Evolutionary conservation across 2,113 vertebrate genomes (phyloP).

Genomic region (Anarhynchus alexandrinus): DNA sequence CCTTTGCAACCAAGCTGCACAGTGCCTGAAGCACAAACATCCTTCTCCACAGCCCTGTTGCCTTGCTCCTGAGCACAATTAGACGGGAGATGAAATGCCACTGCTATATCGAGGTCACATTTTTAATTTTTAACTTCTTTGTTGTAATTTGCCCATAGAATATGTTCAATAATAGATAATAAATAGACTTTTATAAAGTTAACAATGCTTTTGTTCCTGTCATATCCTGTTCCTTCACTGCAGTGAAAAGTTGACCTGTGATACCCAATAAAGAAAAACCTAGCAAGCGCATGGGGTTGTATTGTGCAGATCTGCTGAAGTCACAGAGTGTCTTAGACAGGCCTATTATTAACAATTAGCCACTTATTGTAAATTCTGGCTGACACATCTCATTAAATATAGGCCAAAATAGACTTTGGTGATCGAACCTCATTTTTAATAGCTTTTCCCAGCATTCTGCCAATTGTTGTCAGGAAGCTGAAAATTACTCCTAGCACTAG

Average conservation of each 20-base stretch:
- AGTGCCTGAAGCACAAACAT: neutral
- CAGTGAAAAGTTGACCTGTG: neutral
- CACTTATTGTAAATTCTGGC: conserved; percentile 69
- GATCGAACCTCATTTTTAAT: conserved; percentile 66
- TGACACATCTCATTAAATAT: conserved; percentile 66
- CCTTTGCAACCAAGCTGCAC: neutral
- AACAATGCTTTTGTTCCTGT: neutral
- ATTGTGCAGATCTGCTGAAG: conserved; percentile 39
- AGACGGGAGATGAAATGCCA: neutral
- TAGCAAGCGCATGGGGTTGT: neutral
- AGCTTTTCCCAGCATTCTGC: conserved; percentile 63
- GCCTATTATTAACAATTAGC: conserved; percentile 71
- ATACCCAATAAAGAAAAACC: neutral
- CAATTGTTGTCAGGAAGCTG: conserved; percentile 68
- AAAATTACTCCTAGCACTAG: conserved; percentile 64
- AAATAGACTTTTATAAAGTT: neutral
- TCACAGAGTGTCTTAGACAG: conserved; percentile 36
- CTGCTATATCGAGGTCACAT: neutral
- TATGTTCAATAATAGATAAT: neutral
- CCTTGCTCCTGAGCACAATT: neutral
- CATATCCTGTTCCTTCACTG: neutral
- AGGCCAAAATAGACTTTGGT: conserved; percentile 59
- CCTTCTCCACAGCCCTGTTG: neutral
- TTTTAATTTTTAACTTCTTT: neutral
- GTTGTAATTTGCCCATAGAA: neutral